Conservation (phyloP, 35 echinoderm and acorn worm species). For the Heliocidaris tuberculata region DNA sequence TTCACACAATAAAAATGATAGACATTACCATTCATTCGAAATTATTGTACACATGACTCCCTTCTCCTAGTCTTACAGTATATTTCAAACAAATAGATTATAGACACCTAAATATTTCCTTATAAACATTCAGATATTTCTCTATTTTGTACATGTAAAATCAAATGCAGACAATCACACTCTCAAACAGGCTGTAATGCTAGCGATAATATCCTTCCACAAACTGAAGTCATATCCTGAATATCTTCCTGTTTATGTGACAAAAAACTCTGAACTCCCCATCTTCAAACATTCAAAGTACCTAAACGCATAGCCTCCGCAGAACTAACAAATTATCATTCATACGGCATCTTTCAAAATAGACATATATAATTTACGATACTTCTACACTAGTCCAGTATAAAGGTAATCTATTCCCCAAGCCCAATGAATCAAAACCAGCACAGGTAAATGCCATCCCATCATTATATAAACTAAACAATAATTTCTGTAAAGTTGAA, state of each 20-base stretch:
- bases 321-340: no score
- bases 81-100: not conserved
- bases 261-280: not conserved
- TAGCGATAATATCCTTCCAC: not conserved
- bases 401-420: no score
- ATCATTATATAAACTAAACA: no score
- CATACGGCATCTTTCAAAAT: no score
- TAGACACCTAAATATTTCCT: not conserved
- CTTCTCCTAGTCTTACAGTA: not conserved
- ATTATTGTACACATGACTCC: not conserved
- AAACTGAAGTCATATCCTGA: not conserved
- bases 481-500: no score
- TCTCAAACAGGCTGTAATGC: not conserved
- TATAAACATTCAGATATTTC: not conserved
- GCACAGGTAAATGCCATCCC: no score
- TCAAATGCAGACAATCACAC: not conserved
- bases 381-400: no score
- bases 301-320: no score
- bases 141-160: not conserved
- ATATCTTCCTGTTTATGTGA: not conserved
- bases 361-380: no score
- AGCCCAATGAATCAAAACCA: no score
- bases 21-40: not conserved
- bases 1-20: no score
- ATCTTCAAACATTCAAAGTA: no score